A percentile compares a stretch with the other conserved stretches of the same genome.
These are phyloP conservation scores for Serinus canaria DNA, from an alignment of 2,113 vertebrate genomes.

Conservation along the genomic window DNA sequence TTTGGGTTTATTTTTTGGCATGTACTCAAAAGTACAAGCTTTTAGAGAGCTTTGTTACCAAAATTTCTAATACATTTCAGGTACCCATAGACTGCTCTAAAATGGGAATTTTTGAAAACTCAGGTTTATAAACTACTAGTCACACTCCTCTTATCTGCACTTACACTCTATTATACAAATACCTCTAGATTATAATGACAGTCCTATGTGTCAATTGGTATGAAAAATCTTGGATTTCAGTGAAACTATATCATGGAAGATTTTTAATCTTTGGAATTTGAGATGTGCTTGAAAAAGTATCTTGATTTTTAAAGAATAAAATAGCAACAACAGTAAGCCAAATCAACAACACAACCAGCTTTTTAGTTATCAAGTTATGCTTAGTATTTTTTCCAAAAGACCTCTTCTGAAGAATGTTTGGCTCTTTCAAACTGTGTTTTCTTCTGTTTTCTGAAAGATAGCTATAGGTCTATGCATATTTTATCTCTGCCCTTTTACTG, in stretches of 20 bases:
- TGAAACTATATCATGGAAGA: background rate
- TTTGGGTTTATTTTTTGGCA: background rate
- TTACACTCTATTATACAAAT: background rate
- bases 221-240: background rate
- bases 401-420: slow-evolving; percentile 48
- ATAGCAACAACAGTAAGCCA: background rate
- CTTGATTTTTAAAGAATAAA: background rate
- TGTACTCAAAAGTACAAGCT: background rate
- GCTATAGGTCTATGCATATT: slow-evolving; percentile 48
- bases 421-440: slow-evolving; percentile 52
- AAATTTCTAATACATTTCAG: background rate
- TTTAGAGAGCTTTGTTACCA: background rate
- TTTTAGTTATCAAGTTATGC: background rate
- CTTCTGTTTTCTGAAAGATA: slow-evolving; percentile 60
- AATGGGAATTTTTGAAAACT: background rate
- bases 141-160: background rate
- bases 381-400: slow-evolving; percentile 25
- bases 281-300: background rate
- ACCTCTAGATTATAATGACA: background rate
- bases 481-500: slow-evolving; percentile 64
- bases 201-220: background rate
- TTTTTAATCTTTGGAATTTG: background rate
- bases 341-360: background rate
- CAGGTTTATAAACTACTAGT: background rate
- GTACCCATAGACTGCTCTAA: background rate